Evolutionary conservation across 2,888 invertebrate species (phyloP).

Genomic region (Epirrhoe alternata): DNA sequence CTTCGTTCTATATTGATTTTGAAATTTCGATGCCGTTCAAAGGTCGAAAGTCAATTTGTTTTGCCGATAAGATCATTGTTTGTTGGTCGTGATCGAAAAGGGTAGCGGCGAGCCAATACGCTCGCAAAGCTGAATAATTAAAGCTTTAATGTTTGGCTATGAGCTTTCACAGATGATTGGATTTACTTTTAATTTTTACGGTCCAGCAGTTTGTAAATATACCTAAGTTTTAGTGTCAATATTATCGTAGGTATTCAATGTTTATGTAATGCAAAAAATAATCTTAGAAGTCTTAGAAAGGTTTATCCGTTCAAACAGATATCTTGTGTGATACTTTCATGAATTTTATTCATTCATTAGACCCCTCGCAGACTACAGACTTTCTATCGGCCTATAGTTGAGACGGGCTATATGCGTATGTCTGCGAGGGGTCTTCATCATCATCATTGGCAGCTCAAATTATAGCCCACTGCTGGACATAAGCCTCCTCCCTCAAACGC

Average conservation of each 20-base stretch:
- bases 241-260: background rate
- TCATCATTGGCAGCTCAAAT: too few species aligned
- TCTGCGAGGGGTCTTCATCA: too few species aligned
- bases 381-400: too few species aligned
- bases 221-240: background rate
- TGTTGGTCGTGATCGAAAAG: conserved; percentile 24
- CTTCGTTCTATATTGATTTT: conserved; percentile 20
- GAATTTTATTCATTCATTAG: too few species aligned
- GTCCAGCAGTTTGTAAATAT: conserved; percentile 13
- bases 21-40: conserved; percentile 10
- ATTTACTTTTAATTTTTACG: conserved; percentile 37
- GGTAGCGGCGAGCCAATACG: conserved; percentile 24
- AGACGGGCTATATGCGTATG: too few species aligned
- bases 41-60: conserved; percentile 28
- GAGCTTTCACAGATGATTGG: conserved; percentile 1
- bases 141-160: conserved; percentile 16
- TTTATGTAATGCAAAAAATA: too few species aligned
- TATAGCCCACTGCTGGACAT: too few species aligned
- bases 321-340: too few species aligned
- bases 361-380: too few species aligned
- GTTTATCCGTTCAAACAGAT: too few species aligned
- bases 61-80: conserved; percentile 33
- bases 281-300: too few species aligned
- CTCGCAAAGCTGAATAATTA: conserved; percentile 25
- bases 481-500: too few species aligned